Evolutionary conservation across 2,113 vertebrate species (phyloP), one percentile per base, ranked within the genome.

Genomic region (Vombatus ursinus): DNA sequence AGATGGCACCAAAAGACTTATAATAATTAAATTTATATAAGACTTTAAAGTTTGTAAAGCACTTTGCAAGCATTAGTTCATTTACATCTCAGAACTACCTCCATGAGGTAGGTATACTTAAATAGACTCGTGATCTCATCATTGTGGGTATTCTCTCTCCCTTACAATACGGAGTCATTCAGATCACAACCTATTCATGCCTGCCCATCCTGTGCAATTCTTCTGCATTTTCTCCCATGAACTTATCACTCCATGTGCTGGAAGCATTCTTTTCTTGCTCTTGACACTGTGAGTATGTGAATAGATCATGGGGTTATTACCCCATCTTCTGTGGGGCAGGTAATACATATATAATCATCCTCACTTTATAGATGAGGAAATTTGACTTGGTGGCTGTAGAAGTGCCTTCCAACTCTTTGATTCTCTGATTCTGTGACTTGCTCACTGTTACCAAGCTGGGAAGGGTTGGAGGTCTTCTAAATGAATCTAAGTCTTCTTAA

Each of bases 181-280:
- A n/a, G 26, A 44, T 22, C 6, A 44, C 68, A n/a, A 77, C 16
- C 14, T 77, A 22, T 44, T 77, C 19, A 77, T 77, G 19, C 7
- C 19, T 84, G 68, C 19, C 2, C n/a, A 84, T 37, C 31, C 19
- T 84, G 7, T 44, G 93, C 61, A 96, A 91, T 53, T 96, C 95
- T 95, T 44, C 94, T 89, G 28, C 3, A 12, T 50, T 2, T 37
- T 89, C 16, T 91, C 92, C 28, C 91, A 49, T 96, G 54, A 77
- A 28, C 25, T 93, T 50, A 96, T 84, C 19, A 44, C 6, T 84
- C 23, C 25, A 16, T 50, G 50, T 92, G 51, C 51, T 52, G 93
- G 91, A 92, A 49, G 11, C 44, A n/a, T 49, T 50, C 3, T 48
- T 93, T 90, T 31, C 4, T 57, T 92, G 51, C 8, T 93, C 90